Percentiles rank a stretch among this genome's conserved stretches.
phyloP scores from a whole-genome alignment of 2,797 vertebrate genomes.

The Apogon talboti region DNA sequence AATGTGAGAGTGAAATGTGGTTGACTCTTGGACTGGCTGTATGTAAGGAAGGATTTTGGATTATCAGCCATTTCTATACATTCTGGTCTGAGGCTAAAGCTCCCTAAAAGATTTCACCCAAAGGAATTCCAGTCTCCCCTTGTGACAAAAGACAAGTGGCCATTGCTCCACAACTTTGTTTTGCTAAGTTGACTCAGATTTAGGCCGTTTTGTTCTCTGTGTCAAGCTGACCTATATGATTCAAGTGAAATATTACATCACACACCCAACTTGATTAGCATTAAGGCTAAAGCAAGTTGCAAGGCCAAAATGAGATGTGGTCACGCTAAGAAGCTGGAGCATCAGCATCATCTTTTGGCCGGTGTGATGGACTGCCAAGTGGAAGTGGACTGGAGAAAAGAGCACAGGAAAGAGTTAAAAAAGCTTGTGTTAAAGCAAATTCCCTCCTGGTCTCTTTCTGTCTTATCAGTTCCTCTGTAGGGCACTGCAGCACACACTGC shows the following conservation, averaged over 20 bases:
- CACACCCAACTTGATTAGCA: conserved; percentile 53
- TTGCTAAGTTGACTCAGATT: conserved; percentile 50
- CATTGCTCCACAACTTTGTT: conserved; percentile 48
- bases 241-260: conserved; percentile 59
- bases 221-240: conserved; percentile 65
- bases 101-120: conserved; percentile 30
- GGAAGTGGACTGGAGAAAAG: conserved; percentile 12
- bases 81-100: conserved; percentile 27
- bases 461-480: conserved; percentile 83
- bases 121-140: conserved; percentile 38
- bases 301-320: conserved; percentile 26
- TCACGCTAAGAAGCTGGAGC: conserved; percentile 8
- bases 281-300: conserved; percentile 1
- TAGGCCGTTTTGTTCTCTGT: conserved; percentile 61
- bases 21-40: conserved; percentile 21
- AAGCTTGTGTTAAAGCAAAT: conserved; percentile 71
- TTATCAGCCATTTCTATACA: conserved; percentile 33
- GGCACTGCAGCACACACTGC: conserved; percentile 83
- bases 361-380: conserved; percentile 4
- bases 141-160: conserved; percentile 19
- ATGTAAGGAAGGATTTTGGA: conserved; percentile 30
- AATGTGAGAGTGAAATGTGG: conserved; percentile 18
- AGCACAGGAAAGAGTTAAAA: conserved; percentile 71
- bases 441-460: conserved; percentile 77
- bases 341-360: conserved; percentile 21